These are phyloP conservation scores for Odontomachus brunneus DNA, from an alignment of 1,140 invertebrate species.

Conservation along the genomic window DNA sequence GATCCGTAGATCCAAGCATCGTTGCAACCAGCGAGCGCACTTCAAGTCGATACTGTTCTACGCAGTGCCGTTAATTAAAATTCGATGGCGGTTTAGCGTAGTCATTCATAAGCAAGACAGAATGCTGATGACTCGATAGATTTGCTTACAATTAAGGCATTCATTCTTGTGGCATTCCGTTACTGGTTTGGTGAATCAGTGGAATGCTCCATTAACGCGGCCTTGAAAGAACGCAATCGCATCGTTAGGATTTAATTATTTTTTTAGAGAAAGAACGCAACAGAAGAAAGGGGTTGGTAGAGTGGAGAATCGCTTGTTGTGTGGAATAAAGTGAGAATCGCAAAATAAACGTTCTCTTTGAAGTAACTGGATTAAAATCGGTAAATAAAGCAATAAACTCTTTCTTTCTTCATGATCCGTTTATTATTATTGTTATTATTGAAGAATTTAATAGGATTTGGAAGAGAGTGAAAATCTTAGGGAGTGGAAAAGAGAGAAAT, in stretches of 20 bases:
- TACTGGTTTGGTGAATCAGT: slow-evolving; percentile 21
- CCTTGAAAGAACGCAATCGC: slow-evolving; percentile 22
- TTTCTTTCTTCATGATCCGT: not conserved
- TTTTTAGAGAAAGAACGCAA: slow-evolving; percentile 3
- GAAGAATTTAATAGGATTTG: no score
- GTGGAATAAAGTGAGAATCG: no score
- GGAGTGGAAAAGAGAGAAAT: no score
- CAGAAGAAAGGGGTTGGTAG: no score
- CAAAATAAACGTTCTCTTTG: no score
- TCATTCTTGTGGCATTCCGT: slow-evolving; percentile 20
- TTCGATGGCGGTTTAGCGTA: slow-evolving; percentile 23
- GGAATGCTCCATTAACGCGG: slow-evolving; percentile 36
- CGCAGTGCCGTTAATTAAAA: slow-evolving; percentile 19
- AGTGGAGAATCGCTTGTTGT: no score
- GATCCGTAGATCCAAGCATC: no score
- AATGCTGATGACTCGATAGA: not conserved
- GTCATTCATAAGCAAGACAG: slow-evolving; percentile 28
- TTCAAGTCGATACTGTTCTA: slow-evolving; percentile 14
- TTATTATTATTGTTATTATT: not conserved
- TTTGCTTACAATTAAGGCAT: slow-evolving; percentile 28
- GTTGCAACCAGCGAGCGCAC: not conserved
- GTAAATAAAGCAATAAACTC: no score
- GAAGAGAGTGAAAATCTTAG: no score
- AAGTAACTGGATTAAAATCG: no score
- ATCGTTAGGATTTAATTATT: not conserved